Evolutionary conservation across 2,113 vertebrate species (phyloP).

Genomic region (Corapipo altera): DNA sequence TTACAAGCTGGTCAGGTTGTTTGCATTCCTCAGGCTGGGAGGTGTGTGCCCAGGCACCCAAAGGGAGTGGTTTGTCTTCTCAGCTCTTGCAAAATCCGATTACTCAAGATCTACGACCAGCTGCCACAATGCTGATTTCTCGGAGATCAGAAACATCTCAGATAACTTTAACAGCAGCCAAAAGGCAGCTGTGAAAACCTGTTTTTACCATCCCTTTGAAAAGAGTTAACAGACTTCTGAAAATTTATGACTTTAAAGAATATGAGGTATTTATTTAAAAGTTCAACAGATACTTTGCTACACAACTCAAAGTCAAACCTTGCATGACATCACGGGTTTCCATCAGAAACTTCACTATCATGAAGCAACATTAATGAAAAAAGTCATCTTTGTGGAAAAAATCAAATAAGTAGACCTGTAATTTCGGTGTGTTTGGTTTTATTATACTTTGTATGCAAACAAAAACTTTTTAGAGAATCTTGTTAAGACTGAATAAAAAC

Average conservation of each 20-base stretch:
- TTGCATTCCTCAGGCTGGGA: not conserved
- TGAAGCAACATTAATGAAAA: not conserved
- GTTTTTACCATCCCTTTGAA: not conserved
- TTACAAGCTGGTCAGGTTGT: not conserved
- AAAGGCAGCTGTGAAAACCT: not conserved
- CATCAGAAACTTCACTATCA: not conserved
- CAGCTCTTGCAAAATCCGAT: constrained; percentile 1
- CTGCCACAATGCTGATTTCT: not conserved
- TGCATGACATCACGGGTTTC: not conserved
- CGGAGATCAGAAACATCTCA: not conserved
- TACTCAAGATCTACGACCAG: not conserved
- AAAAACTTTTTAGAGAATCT: not conserved
- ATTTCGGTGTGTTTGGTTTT: not conserved
- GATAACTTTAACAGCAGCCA: not conserved
- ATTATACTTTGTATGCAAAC: not conserved
- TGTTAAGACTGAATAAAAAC: not conserved
- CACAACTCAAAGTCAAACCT: not conserved
- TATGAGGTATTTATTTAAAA: not conserved
- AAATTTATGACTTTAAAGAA: not conserved
- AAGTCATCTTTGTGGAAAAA: not conserved
- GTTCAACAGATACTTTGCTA: not conserved
- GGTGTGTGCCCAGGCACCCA: not conserved
- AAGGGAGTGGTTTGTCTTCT: not conserved
- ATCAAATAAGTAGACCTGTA: not conserved
- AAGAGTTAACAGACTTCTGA: not conserved